A percentile compares a stretch with the other conserved stretches of the same genome.
Evolutionary conservation across 2,797 vertebrate species (phyloP).

Genomic region (Epinephelus coioides): DNA sequence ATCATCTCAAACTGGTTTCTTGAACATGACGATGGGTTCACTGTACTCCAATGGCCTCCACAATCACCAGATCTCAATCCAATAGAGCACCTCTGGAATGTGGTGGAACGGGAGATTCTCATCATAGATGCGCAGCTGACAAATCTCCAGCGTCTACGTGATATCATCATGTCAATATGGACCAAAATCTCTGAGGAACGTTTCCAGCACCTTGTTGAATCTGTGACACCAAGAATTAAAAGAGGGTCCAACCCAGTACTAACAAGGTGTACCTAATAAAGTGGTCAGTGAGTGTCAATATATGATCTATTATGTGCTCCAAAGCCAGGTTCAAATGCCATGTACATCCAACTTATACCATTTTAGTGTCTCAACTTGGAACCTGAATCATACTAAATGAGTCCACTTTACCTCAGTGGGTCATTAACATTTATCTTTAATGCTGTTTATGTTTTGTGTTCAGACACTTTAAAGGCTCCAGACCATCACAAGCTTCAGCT

Average conservation of each 20-base stretch:
- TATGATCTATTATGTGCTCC: too few relatives aligned
- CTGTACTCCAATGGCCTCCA: too few relatives aligned
- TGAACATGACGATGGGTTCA: background rate
- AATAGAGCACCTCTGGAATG: background rate
- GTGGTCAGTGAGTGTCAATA: too few relatives aligned
- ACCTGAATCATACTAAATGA: background rate
- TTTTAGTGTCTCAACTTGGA: background rate
- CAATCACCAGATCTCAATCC: background rate
- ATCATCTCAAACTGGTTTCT: conserved; percentile 3
- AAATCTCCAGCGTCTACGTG: conserved; percentile 53
- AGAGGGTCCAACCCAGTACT: too few relatives aligned
- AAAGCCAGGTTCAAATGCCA: background rate
- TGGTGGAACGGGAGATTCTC: conserved; percentile 20
- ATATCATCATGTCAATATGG: conserved; percentile 20
- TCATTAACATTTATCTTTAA: background rate
- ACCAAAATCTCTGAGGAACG: too few relatives aligned
- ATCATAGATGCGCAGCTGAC: conserved; percentile 66
- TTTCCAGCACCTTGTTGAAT: too few relatives aligned
- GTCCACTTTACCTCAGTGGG: background rate
- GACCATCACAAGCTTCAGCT: background rate
- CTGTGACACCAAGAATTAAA: too few relatives aligned
- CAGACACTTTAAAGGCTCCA: background rate
- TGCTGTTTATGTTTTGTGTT: background rate
- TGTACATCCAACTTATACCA: background rate
- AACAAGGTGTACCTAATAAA: too few relatives aligned